A percentile compares a stretch with the other conserved stretches of the same genome.
Conservation (phyloP, 2,797 vertebrate species). For the Tenualosa ilisha region DNA sequence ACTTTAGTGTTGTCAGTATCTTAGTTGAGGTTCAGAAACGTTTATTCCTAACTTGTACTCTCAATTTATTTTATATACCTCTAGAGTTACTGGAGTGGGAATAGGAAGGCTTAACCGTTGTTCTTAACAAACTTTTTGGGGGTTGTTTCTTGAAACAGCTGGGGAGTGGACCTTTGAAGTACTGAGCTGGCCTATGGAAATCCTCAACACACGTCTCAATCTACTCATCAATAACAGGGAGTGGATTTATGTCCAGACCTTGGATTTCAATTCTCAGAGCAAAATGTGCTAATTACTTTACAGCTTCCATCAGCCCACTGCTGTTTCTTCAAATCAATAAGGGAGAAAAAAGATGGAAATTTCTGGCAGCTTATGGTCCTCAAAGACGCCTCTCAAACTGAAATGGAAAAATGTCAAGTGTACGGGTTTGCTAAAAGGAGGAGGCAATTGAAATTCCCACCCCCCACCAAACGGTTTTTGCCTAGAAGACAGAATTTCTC, state of each 20-base stretch:
- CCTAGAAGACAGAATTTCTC: constrained; percentile 53
- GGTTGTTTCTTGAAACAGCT: background rate
- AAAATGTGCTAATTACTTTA: constrained; percentile 60
- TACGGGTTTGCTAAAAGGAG: constrained; percentile 51
- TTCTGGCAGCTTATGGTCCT: constrained; percentile 53
- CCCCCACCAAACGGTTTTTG: background rate
- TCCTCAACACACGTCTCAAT: constrained; percentile 47
- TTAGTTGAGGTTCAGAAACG: background rate
- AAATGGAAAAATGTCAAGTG: constrained; percentile 70
- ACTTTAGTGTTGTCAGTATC: background rate
- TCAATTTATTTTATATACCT: background rate
- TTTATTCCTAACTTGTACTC: background rate
- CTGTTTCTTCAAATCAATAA: constrained; percentile 53
- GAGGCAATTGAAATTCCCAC: constrained; percentile 53
- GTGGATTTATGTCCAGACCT: constrained; percentile 51
- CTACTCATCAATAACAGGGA: constrained; percentile 54
- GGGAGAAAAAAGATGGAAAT: constrained; percentile 45
- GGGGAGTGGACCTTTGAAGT: background rate
- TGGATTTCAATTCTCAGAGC: constrained; percentile 50
- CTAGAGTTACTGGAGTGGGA: background rate
- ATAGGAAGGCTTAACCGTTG: background rate
- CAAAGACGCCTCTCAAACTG: constrained; percentile 56
- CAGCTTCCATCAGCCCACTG: constrained; percentile 40
- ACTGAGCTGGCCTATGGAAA: constrained; percentile 29
- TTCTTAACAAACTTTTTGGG: background rate